These are phyloP conservation scores for Platycnemis pennipes DNA, from an alignment of 2,888 invertebrate species.

Conservation along the genomic window DNA sequence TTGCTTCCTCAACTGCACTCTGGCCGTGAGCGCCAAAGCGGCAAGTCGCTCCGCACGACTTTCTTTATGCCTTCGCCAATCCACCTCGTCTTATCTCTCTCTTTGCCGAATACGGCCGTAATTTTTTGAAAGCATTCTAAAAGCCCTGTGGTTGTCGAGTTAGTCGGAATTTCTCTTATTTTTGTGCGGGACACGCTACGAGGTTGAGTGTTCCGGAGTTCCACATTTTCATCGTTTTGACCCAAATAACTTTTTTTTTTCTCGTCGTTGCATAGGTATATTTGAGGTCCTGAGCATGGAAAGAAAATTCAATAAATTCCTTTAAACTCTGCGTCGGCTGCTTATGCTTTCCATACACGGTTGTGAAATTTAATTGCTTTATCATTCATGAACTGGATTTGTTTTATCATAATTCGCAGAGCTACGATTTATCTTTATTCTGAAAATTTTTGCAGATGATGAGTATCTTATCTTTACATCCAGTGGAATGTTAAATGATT, in stretches of 20 bases:
- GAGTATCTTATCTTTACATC: too few species aligned
- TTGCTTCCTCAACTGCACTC: neutral
- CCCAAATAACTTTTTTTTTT: neutral
- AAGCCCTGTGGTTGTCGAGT: neutral
- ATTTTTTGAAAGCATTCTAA: conserved; percentile 12
- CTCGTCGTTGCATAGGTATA: neutral
- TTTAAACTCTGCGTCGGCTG: too few species aligned
- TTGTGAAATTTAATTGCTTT: neutral
- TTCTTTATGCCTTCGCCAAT: neutral
- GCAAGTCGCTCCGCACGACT: neutral
- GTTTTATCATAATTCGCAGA: too few species aligned
- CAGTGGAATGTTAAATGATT: too few species aligned
- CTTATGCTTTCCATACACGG: too few species aligned
- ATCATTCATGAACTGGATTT: too few species aligned
- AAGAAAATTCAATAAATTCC: too few species aligned
- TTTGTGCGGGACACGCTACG: neutral
- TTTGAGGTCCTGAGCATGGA: neutral
- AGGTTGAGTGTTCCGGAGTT: neutral
- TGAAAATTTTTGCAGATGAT: too few species aligned
- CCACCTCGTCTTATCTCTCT: neutral
- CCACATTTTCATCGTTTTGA: neutral
- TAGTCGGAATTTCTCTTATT: neutral
- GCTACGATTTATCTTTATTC: too few species aligned
- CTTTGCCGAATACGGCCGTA: neutral
- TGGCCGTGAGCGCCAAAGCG: neutral